Percentiles rank a stretch among this genome's conserved stretches.
These are phyloP conservation scores for Panopea generosa DNA, from an alignment of 2,888 invertebrate species.

Conservation along the genomic window DNA sequence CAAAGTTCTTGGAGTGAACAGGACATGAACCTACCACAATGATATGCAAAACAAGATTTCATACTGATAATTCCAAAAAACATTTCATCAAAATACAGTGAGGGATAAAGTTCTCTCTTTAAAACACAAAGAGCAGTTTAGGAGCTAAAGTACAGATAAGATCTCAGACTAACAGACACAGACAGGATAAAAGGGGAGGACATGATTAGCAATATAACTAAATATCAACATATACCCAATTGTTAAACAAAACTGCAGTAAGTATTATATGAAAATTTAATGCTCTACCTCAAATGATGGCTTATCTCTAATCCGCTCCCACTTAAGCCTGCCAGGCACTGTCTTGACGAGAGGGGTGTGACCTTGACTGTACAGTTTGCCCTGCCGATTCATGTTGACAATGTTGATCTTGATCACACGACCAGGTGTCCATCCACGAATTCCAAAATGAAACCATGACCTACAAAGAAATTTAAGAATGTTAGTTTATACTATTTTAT, in stretches of 20 bases:
- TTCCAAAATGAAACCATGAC: slow-evolving; percentile 97
- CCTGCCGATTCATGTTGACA: slow-evolving; percentile 95
- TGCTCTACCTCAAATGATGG: slow-evolving; percentile 89
- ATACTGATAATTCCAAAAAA: no score
- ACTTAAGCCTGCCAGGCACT: slow-evolving; percentile 91
- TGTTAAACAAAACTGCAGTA: no score
- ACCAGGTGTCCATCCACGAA: slow-evolving; percentile 87
- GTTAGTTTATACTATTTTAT: no score
- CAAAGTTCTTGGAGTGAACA: no score
- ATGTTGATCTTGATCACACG: slow-evolving; percentile 91
- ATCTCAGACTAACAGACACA: not conserved
- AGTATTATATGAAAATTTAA: no score
- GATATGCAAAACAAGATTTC: no score
- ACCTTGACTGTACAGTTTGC: slow-evolving; percentile 95
- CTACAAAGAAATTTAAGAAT: slow-evolving; percentile 86
- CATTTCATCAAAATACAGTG: no score
- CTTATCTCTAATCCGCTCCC: slow-evolving; percentile 94
- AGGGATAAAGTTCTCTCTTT: no score
- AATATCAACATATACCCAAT: no score
- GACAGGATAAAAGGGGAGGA: not conserved
- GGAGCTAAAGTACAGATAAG: not conserved
- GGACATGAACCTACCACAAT: no score
- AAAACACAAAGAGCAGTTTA: no score
- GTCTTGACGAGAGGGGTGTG: slow-evolving; percentile 84
- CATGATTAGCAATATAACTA: no score